These are phyloP conservation scores for Sinelater perroti DNA, from an alignment of 2,888 invertebrate genomes.

Conservation along the genomic window DNA sequence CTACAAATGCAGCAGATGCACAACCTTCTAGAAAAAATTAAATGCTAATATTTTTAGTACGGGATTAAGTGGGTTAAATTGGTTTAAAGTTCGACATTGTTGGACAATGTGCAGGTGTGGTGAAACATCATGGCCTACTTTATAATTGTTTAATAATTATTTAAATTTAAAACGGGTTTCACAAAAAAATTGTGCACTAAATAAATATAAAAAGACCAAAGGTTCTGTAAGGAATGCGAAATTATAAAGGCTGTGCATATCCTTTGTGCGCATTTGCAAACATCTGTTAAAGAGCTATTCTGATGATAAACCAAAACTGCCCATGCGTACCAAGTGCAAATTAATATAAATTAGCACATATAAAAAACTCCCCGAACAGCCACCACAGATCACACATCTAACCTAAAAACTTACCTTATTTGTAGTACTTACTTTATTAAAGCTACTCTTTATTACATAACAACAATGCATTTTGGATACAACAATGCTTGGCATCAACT, in stretches of 20 bases:
- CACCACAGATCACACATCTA: neutral
- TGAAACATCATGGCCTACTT: neutral
- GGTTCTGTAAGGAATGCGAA: too few species aligned
- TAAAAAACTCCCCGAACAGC: constrained; percentile 15
- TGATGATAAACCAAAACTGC: constrained; percentile 9
- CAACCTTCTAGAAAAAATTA: too few species aligned
- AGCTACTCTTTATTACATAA: too few species aligned
- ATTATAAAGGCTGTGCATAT: too few species aligned
- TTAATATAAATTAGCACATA: constrained; percentile 6
- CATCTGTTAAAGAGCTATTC: constrained; percentile 34
- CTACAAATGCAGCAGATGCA: constrained; percentile 7
- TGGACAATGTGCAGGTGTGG: neutral
- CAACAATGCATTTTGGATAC: too few species aligned
- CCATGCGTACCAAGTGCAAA: neutral
- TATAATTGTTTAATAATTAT: neutral
- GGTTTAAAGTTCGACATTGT: neutral
- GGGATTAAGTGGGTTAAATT: too few species aligned
- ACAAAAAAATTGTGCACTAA: too few species aligned
- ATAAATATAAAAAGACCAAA: too few species aligned
- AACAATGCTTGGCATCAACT: too few species aligned
- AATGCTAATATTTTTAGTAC: too few species aligned
- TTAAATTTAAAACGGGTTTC: constrained; percentile 8
- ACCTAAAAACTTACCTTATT: constrained; percentile 1
- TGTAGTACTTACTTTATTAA: neutral
- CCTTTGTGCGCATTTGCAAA: too few species aligned